Conservation (phyloP, 2,113 vertebrate genomes). For the Esox niger region DNA sequence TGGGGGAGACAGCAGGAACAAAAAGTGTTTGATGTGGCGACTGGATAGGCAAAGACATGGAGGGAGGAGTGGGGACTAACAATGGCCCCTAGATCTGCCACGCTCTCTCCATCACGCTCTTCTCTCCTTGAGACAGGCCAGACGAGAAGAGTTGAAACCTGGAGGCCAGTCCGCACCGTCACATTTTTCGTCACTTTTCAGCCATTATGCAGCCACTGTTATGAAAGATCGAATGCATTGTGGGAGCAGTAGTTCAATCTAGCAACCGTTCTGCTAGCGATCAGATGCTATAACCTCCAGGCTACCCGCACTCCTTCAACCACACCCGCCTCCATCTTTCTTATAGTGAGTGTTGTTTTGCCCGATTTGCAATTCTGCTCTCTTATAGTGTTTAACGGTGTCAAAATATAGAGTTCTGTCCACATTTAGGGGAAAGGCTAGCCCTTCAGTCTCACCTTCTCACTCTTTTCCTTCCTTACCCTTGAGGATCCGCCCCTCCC, state of each 20-base stretch:
- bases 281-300: no score
- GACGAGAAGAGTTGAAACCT: slow-evolving; percentile 26
- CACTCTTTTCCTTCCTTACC: neutral
- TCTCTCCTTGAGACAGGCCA: slow-evolving; percentile 25
- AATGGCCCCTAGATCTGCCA: slow-evolving; percentile 41
- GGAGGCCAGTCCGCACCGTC: slow-evolving; percentile 28
- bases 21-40: slow-evolving; percentile 45
- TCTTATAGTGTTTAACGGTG: neutral
- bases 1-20: neutral
- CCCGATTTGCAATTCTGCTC: neutral
- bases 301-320: no score
- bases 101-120: slow-evolving; percentile 24
- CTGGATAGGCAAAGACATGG: slow-evolving; percentile 1
- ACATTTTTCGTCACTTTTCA: no score
- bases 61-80: slow-evolving; percentile 30
- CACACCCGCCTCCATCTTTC: slow-evolving; percentile 1
- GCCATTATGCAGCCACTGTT: no score
- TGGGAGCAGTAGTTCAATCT: no score
- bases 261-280: no score
- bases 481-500: slow-evolving; percentile 5
- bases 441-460: neutral
- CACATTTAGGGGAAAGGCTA: slow-evolving; percentile 1
- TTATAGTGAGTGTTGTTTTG: slow-evolving; percentile 3
- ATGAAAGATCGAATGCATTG: no score
- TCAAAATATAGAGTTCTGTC: neutral